Evolutionary conservation across 2,113 vertebrate species (phyloP).

Genomic region (Malurus alboscapulatus): DNA sequence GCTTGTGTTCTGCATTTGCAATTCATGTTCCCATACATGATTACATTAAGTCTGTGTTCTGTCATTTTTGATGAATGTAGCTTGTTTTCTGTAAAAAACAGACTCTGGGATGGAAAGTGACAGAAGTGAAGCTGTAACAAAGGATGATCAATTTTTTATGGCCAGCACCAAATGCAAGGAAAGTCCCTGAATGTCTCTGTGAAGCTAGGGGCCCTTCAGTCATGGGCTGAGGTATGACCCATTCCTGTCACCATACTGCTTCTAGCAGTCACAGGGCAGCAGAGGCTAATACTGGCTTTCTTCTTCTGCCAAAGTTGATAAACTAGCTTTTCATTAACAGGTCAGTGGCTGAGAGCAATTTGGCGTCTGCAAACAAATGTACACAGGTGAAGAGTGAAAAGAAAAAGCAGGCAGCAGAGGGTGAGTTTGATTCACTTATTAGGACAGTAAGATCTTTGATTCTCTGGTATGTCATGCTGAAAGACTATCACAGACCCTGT

Average conservation of each 20-base stretch:
- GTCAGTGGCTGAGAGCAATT: neutral
- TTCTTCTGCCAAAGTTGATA: neutral
- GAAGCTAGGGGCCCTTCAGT: conserved; percentile 6
- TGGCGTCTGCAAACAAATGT: neutral
- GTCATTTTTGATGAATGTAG: conserved; percentile 97
- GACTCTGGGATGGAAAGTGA: conserved; percentile 90
- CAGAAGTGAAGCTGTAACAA: conserved; percentile 93
- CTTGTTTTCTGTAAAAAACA: conserved; percentile 92
- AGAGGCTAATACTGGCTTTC: neutral
- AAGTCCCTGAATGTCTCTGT: conserved; percentile 44
- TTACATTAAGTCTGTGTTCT: conserved; percentile 96
- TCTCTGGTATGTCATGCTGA: neutral
- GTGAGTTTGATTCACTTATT: neutral
- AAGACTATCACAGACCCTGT: neutral
- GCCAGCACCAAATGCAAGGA: conserved; percentile 52
- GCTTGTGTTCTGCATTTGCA: conserved; percentile 84
- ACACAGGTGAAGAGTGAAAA: neutral
- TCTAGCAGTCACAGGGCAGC: neutral
- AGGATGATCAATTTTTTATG: conserved; percentile 92
- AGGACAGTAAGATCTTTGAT: neutral
- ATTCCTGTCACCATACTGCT: neutral
- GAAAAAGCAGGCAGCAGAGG: neutral
- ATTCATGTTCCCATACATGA: conserved; percentile 94
- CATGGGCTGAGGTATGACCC: neutral
- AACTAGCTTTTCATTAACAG: neutral